Evolutionary conservation across 2,113 vertebrate species (phyloP), one percentile per base, ranked within the genome.

Genomic region (Opisthocomus hoazin): DNA sequence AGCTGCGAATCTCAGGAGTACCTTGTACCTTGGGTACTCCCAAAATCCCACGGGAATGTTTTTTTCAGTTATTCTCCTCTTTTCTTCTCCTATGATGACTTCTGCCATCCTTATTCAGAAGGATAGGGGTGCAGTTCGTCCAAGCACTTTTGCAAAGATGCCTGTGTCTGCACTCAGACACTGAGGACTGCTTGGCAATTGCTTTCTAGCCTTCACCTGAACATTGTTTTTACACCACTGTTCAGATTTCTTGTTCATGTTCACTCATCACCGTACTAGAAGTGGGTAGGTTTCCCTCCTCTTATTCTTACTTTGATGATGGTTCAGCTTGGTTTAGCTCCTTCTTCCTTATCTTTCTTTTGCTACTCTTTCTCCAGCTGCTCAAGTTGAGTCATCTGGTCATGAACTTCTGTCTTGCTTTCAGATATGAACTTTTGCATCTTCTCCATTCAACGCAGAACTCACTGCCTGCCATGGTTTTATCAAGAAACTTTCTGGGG

Each of bases 401-500:
- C 32, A 29, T 50, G 41, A 57, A 57, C 37, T 57, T 85, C 5
- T 61, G 14, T n/a, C 60, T 50, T 71, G 64, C 37, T 82, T 50
- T 16, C 16, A 30, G 29, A 43, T n/a, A 24, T 27, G 60, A 56
- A 82, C 12, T 85, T 56, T 23, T 41, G 48, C 13, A 29, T 30
- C 58, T 78, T 73, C 48, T 71, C 15, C 16, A 6, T 69, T 45
- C 58, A 66, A 17, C 1, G 4, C 23, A 43, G 41, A 71, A 56
- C 37, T 63, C 1, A 1, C n/a, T 61, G n/a, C 36, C 56, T 80
- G 41, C 29, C 0, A 0, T 34, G n/a, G 24, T 56, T 53, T 80
- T 66, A 56, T 71, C 21, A 26, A 36, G 74, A 30, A 80, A 19
- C 18, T 20, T 70, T 64, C 34, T 60, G 45, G 27, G 57, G 30